Base-by-base conservation (phyloP, 1,140 invertebrate genomes). In the Brachionus calyciflorus region DNA sequence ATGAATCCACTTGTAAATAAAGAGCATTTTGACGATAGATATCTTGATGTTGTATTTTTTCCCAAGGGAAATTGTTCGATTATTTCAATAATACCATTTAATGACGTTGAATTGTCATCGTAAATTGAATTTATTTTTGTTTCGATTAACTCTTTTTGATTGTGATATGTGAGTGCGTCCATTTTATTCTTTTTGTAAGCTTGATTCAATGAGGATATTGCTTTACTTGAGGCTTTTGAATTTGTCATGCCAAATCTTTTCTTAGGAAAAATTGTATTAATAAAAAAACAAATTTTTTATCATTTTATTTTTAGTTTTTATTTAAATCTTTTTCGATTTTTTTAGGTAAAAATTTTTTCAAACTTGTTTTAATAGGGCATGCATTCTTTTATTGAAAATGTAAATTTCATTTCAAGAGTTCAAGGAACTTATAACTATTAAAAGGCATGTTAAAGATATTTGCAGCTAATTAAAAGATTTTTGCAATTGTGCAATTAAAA, bases 1-100 rank as follows among this genome's bases (percentile, higher is more conserved):
- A 92, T 92, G 82, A 65, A 65, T 19, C 60, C 60, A 92, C 93
- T 0, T 91, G 92, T 19, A 90, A 91, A 5, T 85, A 93, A 91
- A 82, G 93, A 91, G 19, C 92, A 90, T 2, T 88, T 89, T 44
- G 90, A 49, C 28, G 24, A 37, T 3, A 49, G 14, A 49, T 33
- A 33, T n/a, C 65, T 12, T 2, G 6, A 28, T 21, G 37, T 10
- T 28, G 51, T 33, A 33, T 30, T 49, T 30, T 70, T 49, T 6
- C 44, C 44, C 2, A 70, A 17, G 2, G 44, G 26, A 19, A 33
- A 17, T 24, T 14, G 9, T 51, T 30, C 26, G 3, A 70, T 30
- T 7, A 70, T 17, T 49, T 30, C 26, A 33, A 70, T 21, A 33
- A 70, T 19, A 33, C 46, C 65, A 9, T 30, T 49, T 7, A 51